These are phyloP conservation scores for Forficula auricularia DNA, from an alignment of 1,140 invertebrate genomes.

Conservation along the genomic window DNA sequence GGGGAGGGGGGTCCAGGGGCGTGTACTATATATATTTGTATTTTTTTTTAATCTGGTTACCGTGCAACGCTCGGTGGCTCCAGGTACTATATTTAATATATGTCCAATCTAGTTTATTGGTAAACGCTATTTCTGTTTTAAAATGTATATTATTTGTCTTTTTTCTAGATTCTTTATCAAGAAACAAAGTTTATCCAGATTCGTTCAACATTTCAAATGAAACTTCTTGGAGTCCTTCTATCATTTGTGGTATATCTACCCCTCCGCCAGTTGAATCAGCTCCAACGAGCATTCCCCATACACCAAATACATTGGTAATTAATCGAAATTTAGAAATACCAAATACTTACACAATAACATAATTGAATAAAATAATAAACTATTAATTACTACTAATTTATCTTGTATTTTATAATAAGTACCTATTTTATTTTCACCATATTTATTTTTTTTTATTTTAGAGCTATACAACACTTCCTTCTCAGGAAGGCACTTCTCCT, in stretches of 20 bases:
- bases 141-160: slow-evolving; percentile 4
- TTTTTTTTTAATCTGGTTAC: no score
- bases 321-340: not conserved
- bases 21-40: no score
- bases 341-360: not conserved
- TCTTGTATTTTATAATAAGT: no score
- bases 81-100: no score
- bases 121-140: no score
- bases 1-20: no score
- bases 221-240: slow-evolving; percentile 11
- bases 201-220: no score
- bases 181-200: not conserved
- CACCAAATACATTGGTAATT: slow-evolving; percentile 14
- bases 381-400: not conserved
- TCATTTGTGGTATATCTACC: slow-evolving; percentile 12
- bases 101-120: no score
- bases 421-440: no score
- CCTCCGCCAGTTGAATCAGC: slow-evolving; percentile 14
- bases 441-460: slow-evolving; percentile 10
- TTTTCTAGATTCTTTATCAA: slow-evolving; percentile 7
- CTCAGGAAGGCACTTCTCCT: slow-evolving; percentile 40
- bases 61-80: no score
- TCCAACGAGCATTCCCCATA: slow-evolving; percentile 20
- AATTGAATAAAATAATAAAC: not conserved
- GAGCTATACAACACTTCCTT: slow-evolving; percentile 17